Evolutionary conservation across 1,140 invertebrate species (phyloP).

Genomic region (Cylas formicarius): DNA sequence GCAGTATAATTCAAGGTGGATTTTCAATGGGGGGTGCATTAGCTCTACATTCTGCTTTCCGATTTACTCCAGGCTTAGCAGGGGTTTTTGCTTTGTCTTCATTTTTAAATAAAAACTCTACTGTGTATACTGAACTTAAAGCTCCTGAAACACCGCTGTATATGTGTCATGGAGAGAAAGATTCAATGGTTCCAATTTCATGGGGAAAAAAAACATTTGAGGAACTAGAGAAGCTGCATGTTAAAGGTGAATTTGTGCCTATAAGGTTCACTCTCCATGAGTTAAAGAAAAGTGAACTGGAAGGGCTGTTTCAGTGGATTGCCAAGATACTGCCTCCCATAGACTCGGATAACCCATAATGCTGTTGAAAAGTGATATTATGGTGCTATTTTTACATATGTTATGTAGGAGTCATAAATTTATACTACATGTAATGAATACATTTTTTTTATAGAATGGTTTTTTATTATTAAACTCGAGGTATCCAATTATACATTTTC

Average conservation of each 20-base stretch:
- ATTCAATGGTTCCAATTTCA: slow-evolving; percentile 47
- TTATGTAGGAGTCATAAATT: too few species aligned
- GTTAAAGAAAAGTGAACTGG: slow-evolving; percentile 45
- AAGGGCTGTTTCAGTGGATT: slow-evolving; percentile 48
- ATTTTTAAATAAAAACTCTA: slow-evolving; percentile 61
- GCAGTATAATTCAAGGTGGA: too few species aligned
- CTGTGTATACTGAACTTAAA: slow-evolving; percentile 46
- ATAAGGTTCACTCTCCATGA: slow-evolving; percentile 49
- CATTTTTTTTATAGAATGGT: too few species aligned
- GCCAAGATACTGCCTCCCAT: slow-evolving; percentile 40
- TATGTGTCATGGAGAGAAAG: slow-evolving; percentile 47
- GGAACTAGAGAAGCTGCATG: slow-evolving; percentile 43
- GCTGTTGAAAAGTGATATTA: too few species aligned
- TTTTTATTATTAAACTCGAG: too few species aligned
- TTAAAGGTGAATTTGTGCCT: slow-evolving; percentile 46
- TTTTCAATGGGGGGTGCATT: slow-evolving; percentile 73
- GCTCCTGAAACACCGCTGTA: slow-evolving; percentile 31
- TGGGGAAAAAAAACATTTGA: slow-evolving; percentile 50
- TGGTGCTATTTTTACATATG: too few species aligned
- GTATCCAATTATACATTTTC: too few species aligned
- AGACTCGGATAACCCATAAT: slow-evolving; percentile 13
- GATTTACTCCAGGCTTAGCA: slow-evolving; percentile 52
- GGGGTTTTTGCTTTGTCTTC: slow-evolving; percentile 65
- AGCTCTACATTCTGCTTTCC: slow-evolving; percentile 58
- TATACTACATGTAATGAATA: too few species aligned